These are phyloP conservation scores for Zosterops pallidus DNA, from an alignment of 2,113 vertebrate species.

Conservation along the genomic window DNA sequence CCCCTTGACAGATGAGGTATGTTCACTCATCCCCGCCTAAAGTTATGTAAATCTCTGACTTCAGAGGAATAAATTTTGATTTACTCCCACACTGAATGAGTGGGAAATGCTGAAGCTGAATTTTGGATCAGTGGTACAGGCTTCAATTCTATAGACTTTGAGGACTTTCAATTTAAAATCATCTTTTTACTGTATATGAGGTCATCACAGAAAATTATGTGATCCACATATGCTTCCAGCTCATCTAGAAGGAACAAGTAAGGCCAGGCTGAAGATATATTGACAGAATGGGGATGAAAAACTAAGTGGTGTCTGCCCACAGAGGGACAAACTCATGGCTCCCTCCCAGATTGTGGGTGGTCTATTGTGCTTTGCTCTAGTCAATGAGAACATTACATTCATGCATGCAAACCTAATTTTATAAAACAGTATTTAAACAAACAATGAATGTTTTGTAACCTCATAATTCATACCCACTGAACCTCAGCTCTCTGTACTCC, in stretches of 20 bases:
- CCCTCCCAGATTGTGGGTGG: slow-evolving; percentile 32
- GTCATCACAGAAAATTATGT: not conserved
- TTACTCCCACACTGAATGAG: not conserved
- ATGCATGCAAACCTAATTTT: slow-evolving; percentile 19
- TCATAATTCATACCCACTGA: not conserved
- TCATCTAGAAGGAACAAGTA: not conserved
- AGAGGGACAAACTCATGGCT: not conserved
- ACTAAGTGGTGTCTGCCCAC: not conserved
- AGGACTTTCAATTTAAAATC: not conserved
- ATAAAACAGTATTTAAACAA: slow-evolving; percentile 20
- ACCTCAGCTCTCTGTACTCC: not conserved
- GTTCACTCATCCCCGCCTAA: not conserved
- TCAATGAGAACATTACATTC: slow-evolving; percentile 26
- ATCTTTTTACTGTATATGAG: not conserved
- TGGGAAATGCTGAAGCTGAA: not conserved
- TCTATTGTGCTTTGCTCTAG: not conserved
- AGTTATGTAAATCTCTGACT: not conserved
- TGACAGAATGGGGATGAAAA: slow-evolving; percentile 7
- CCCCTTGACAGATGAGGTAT: not conserved
- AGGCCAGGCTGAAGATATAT: not conserved
- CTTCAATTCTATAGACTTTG: not conserved
- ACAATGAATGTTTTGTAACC: slow-evolving; percentile 41
- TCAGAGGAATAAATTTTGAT: not conserved
- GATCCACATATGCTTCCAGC: not conserved
- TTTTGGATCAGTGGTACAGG: not conserved